Evolutionary conservation across 2,888 invertebrate genomes (phyloP), one percentile per base, ranked within the genome.

Genomic region (Dusona sp.): DNA sequence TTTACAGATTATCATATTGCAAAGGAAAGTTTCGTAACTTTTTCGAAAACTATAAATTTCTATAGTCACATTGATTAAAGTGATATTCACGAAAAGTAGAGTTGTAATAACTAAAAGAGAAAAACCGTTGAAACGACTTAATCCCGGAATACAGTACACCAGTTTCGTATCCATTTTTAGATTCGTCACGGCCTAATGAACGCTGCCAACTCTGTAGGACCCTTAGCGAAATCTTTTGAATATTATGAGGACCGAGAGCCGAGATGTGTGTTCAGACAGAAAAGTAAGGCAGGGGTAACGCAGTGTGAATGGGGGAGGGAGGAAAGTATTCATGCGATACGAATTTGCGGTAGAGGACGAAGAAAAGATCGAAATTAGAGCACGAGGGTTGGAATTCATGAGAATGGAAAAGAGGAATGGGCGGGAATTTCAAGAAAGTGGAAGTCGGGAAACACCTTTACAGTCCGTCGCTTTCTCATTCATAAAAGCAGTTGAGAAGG

Each of bases 391-490:
- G 70, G 54, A 80, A 84, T 75, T 84, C 73, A 51, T 61, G 22
- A 67, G 38, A 36, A 51, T 85, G 72, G 72, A 79, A 68, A 82
- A 48, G 33, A 36, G 48, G 33, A n/a, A 25, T 57, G 45, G 38
- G 29, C 42, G 57, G 48, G 48, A 48, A 70, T 70, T 70, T 42
- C 51, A 74, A 33, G 65, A 48, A 54, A n/a, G 45, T 75, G 72
- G 70, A 83, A 79, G 74, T 85, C 82, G 79, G 75, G 67, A 75
- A 83, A 85, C 83, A 61, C 87, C 84, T 88, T 87, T 86, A 82
- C 81, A 80, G 86, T 87, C 81, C 87, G 84, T 84, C 77, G 81
- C 79, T 86, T 88, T 87, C 85, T 88, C 86, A 88, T 88, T 89
- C 88, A 88, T 84, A 85, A 87, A 84, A 88, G 75, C 65, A 65